Evolutionary conservation across 2,113 vertebrate species (phyloP).

Genomic region (Ceuthmochares aereus): DNA sequence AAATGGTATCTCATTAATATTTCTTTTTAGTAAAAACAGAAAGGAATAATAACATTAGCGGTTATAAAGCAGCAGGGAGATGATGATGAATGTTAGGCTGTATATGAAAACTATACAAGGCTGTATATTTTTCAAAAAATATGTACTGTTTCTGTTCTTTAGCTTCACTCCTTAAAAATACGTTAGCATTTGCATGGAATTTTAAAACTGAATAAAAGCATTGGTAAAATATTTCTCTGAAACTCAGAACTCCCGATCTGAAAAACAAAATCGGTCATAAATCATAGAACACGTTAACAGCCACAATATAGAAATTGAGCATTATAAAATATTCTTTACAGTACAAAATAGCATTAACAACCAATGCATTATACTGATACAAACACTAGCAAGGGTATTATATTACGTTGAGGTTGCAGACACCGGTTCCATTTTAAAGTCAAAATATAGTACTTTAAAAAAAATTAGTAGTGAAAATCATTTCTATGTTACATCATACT

Average conservation of each 20-base stretch:
- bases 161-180: constrained; percentile 41
- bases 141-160: background rate
- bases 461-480: background rate
- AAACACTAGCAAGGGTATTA: background rate
- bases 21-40: background rate
- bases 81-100: constrained; percentile 35
- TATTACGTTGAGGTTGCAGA: background rate
- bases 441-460: background rate
- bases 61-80: constrained; percentile 38
- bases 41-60: background rate
- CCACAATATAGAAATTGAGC: background rate
- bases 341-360: background rate
- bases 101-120: background rate
- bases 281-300: background rate
- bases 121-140: background rate
- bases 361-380: accelerated
- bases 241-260: background rate
- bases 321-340: background rate
- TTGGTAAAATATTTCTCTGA: background rate
- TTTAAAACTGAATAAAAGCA: background rate
- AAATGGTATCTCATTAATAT: constrained; percentile 33
- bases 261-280: background rate
- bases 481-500: background rate
- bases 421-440: background rate
- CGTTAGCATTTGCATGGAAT: background rate